phyloP scores from a whole-genome alignment of 2,113 vertebrate species.

The Triplophysa tibetana region DNA sequence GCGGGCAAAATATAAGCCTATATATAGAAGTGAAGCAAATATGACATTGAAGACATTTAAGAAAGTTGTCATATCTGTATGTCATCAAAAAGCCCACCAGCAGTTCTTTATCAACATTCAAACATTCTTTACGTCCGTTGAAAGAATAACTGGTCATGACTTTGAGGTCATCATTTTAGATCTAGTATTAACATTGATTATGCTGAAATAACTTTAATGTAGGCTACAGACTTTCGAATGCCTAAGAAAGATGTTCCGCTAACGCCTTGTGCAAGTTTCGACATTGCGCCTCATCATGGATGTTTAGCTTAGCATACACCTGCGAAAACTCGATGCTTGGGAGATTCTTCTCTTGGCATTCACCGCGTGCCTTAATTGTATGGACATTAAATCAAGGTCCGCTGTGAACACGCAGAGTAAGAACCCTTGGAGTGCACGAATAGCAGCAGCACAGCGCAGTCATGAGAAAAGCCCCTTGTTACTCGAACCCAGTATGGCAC shows the following conservation, averaged over 20 bases:
- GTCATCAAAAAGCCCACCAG: too few species aligned
- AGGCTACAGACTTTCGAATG: too few species aligned
- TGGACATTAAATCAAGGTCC: conserved; percentile 99
- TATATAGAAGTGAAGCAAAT: too few species aligned
- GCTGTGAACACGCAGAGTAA: conserved; percentile 98
- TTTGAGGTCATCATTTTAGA: not conserved
- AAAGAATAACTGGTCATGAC: not conserved
- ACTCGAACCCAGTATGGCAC: conserved; percentile 16
- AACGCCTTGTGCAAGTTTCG: not conserved
- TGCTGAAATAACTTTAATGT: not conserved
- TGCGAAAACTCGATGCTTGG: conserved; percentile 68
- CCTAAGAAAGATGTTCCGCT: too few species aligned
- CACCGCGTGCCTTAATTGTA: conserved; percentile 99
- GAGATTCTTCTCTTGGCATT: conserved; percentile 94
- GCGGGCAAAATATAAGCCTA: not conserved
- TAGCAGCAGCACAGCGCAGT: not conserved
- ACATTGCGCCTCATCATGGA: not conserved
- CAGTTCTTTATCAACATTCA: too few species aligned
- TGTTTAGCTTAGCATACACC: conserved; percentile 2
- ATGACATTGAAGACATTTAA: too few species aligned
- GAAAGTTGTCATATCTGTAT: too few species aligned
- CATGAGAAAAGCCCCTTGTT: not conserved
- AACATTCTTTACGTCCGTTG: not conserved
- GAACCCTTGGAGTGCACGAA: conserved; percentile 65
- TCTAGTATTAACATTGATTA: not conserved